Evolutionary conservation across 2,113 vertebrate genomes (phyloP), one percentile per base, ranked within the genome.

Genomic region (Megaceryle maxima): DNA sequence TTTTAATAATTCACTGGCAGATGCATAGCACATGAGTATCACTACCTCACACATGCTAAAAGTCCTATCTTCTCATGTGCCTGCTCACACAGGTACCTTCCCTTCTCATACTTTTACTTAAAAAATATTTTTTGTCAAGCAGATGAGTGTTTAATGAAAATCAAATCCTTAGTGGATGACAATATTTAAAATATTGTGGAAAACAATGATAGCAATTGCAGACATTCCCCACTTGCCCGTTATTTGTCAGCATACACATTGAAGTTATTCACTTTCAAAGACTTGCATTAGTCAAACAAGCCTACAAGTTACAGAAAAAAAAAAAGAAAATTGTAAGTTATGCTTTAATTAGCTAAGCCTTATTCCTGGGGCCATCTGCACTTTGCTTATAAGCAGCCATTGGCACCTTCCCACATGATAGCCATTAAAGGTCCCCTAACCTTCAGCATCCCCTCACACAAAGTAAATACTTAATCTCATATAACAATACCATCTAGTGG

Each of bases 401-500:
- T 84, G 73, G 83, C 53, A 81, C 44, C 31, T 44, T 93, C 86
- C 70, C 57, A 72, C 57, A 78, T 20, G 64, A 83, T 24, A 73
- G 31, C 69, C 94, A 79, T 76, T 51, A 43, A 56, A 91, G 51
- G 70, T 39, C 62, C 70, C 79, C 55, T 77, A 22, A 59, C 74
- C 81, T 59, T 48, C 77, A 64, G 83, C 84, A 66, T 43, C 20
- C 50, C 62, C 39, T 39, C 6, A 7, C 59, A 39, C 41, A 73
- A 87, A 89, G 69, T 57, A 75, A 79, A 92, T 5, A 66, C 66
- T 66, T 96, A 96, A 91, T 87, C 77, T 94, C 94, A 96, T 94
- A 94, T 97, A 95, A 97, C 92, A 96, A 89, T 73, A 86, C 95
- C 96, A 97, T 97, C 92, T 96, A 96, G 50, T 25, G 50, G 50